These are phyloP conservation scores for Fregetta grallaria DNA, from an alignment of 2,113 vertebrate species.

Conservation along the genomic window DNA sequence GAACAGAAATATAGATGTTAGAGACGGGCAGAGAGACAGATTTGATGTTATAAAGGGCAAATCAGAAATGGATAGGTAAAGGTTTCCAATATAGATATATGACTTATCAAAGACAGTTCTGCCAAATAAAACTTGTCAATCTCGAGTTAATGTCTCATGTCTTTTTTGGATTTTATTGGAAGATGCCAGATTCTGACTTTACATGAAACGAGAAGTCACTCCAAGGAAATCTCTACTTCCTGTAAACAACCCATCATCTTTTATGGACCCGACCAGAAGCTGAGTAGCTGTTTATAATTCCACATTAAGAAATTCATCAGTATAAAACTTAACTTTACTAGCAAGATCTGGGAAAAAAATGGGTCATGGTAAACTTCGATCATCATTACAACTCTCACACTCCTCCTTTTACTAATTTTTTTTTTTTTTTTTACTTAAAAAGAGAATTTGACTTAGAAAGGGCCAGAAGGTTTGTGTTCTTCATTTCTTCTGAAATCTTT, in stretches of 20 bases:
- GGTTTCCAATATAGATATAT: neutral
- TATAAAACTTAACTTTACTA: neutral
- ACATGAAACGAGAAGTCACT: neutral
- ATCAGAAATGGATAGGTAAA: neutral
- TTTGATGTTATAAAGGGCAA: neutral
- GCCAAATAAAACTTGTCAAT: neutral
- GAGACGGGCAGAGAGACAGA: neutral
- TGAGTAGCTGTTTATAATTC: neutral
- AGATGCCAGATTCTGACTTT: neutral
- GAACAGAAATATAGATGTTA: neutral
- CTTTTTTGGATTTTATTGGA: neutral
- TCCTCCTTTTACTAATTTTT: neutral
- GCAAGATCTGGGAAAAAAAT: neutral
- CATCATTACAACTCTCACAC: neutral
- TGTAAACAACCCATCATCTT: neutral
- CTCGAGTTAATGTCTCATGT: neutral
- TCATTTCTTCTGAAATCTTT: neutral
- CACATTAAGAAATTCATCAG: neutral
- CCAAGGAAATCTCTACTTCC: neutral
- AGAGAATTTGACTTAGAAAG: neutral
- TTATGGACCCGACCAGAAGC: neutral
- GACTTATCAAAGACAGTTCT: neutral
- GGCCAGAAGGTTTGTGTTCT: neutral
- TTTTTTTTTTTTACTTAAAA: neutral
- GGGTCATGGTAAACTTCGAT: neutral